Evolutionary conservation across 2,888 invertebrate species (phyloP), one percentile per base, ranked within the genome.

Genomic region (Notodonta dromedarius): DNA sequence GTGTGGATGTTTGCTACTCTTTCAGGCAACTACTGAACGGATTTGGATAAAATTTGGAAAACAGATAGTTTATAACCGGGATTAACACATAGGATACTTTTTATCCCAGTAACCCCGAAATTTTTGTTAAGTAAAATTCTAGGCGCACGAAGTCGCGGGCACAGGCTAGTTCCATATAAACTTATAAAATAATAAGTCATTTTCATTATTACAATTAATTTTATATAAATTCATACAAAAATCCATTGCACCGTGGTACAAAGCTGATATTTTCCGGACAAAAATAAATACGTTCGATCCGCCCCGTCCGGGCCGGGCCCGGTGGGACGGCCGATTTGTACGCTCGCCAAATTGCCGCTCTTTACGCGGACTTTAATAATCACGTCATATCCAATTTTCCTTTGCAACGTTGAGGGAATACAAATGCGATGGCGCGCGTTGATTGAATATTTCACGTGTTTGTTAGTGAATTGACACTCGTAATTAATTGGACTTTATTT

Each of bases 351-450:
- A 91, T 90, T 90, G 90, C 85, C 83, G 85, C 88, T 90, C 91
- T 90, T 90, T 90, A 90, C 88, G 73, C 79, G 81, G 85, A 85
- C 88, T 90, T 86, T 87, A 85, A 90, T 91, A 91, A 91, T 91
- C 91, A 90, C 90, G 89, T 86, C 91, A 90, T 90, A 90, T 88
- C 87, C 91, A 91, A 91, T 91, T 91, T 90, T 87, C 89, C 78
- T 85, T 83, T 76, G 76, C 74, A 83, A 85, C 87, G 86, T 75
- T 71, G 60, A 60, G 69, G 78, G 91, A 91, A 91, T 92, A 91
- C 76, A 79, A 88, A 91, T 87, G 71, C 72, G 73, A 67, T 63
- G 14, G 54, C 66, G 76, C 71, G 77, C 74, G 84, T 77, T 88
- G 82, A 88, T 87, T 87, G 84, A 86, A 88, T 84, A 77, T 77